Percentiles rank a stretch among this genome's conserved stretches.
Conservation (phyloP, 2,113 vertebrate genomes). For the Saguinus imperator region DNA sequence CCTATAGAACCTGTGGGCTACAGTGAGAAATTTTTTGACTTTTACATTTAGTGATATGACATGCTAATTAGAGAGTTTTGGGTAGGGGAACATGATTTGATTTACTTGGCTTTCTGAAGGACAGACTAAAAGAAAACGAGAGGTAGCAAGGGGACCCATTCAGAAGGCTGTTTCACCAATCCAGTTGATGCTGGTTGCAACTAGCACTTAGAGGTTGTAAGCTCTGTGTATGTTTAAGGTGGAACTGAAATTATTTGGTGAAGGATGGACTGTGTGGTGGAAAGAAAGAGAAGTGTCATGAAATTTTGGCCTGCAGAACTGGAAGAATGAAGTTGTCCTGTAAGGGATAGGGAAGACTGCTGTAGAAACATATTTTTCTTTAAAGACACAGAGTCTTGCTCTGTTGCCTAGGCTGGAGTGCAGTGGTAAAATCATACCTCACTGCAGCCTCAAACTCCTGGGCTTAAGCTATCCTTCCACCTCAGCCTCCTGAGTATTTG, state of each 20-base stretch:
- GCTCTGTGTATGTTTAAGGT: background rate
- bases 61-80: background rate
- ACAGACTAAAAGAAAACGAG: background rate
- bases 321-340: background rate
- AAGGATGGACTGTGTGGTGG: background rate
- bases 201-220: background rate
- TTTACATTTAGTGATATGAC: background rate
- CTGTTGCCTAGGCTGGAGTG: no score
- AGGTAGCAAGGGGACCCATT: background rate
- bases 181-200: background rate
- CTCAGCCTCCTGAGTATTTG: no score
- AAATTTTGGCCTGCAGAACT: background rate
- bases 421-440: no score
- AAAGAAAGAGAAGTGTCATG: background rate
- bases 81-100: background rate
- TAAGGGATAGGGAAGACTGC: background rate
- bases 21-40: background rate
- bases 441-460: no score
- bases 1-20: background rate
- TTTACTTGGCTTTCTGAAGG: background rate
- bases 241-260: slow-evolving; percentile 12
- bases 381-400: no score
- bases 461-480: no score
- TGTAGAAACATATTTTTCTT: background rate
- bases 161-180: background rate